Conservation (phyloP, 2,113 vertebrate species). For the Todiramphus saurophagus region DNA sequence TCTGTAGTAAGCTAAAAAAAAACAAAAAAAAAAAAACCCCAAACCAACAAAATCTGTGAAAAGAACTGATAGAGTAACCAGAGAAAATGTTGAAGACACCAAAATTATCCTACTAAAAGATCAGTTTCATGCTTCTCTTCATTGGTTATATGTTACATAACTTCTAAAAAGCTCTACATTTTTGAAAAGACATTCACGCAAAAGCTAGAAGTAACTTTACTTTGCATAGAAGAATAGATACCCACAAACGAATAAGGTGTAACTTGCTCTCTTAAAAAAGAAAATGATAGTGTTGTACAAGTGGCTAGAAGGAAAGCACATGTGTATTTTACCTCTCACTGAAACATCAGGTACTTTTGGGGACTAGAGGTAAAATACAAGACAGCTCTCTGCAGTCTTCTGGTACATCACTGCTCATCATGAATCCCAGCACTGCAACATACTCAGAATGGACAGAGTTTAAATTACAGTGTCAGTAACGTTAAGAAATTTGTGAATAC, state of each 20-base stretch:
- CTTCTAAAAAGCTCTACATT: background rate
- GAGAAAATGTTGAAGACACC: background rate
- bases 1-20: slow-evolving; percentile 63
- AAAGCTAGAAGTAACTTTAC: background rate
- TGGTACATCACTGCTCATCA: background rate
- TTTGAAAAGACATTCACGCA: background rate
- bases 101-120: slow-evolving; percentile 24
- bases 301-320: background rate
- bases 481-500: background rate
- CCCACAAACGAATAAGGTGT: background rate
- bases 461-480: background rate
- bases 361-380: background rate
- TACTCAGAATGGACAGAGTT: background rate
- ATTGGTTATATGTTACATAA: background rate
- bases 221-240: background rate
- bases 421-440: fast-evolving
- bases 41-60: background rate
- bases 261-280: background rate
- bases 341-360: background rate
- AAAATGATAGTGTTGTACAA: background rate
- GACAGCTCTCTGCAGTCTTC: background rate
- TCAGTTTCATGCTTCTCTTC: background rate
- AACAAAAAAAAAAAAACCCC: background rate
- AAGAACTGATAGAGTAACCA: slow-evolving; percentile 55
- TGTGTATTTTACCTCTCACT: background rate